Evolutionary conservation across 1,140 invertebrate genomes (phyloP).

Genomic region (Nomia melanderi): DNA sequence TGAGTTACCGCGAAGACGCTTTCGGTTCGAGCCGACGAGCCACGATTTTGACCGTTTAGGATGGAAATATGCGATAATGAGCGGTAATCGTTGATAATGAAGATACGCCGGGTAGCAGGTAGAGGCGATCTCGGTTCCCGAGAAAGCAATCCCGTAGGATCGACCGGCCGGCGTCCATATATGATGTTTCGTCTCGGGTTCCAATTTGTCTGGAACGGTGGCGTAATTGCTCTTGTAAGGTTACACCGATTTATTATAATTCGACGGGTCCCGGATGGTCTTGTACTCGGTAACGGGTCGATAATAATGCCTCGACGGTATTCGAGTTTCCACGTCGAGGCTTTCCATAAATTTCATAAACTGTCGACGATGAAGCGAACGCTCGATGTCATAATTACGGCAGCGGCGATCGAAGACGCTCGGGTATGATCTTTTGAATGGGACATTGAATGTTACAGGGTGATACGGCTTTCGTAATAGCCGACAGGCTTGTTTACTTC

Average conservation of each 20-base stretch:
- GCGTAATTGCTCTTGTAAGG: conserved; percentile 11
- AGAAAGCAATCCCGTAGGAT: background rate
- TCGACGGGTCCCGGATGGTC: background rate
- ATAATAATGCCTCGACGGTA: background rate
- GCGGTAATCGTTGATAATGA: conserved; percentile 73
- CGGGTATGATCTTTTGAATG: too few relatives aligned
- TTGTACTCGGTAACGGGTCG: conserved; percentile 7
- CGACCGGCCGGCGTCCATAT: conserved; percentile 1
- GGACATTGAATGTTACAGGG: too few relatives aligned
- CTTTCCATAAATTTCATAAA: conserved; percentile 30
- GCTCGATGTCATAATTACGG: background rate
- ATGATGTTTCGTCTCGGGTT: conserved; percentile 10
- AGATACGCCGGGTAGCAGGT: conserved; percentile 37
- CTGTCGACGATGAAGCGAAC: too few relatives aligned
- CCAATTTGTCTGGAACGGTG: conserved; percentile 22
- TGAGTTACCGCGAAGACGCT: conserved; percentile 18
- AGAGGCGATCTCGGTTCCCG: conserved; percentile 30
- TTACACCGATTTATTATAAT: conserved; percentile 34
- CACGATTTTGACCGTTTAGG: conserved; percentile 74
- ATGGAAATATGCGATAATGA: conserved; percentile 74
- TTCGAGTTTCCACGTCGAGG: background rate
- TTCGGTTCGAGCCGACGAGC: conserved; percentile 69
- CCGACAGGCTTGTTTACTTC: too few relatives aligned
- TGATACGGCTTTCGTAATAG: too few relatives aligned
- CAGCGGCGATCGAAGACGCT: too few relatives aligned